Conservation (phyloP, 2,888 invertebrate genomes). For the Chrysolina americana region DNA sequence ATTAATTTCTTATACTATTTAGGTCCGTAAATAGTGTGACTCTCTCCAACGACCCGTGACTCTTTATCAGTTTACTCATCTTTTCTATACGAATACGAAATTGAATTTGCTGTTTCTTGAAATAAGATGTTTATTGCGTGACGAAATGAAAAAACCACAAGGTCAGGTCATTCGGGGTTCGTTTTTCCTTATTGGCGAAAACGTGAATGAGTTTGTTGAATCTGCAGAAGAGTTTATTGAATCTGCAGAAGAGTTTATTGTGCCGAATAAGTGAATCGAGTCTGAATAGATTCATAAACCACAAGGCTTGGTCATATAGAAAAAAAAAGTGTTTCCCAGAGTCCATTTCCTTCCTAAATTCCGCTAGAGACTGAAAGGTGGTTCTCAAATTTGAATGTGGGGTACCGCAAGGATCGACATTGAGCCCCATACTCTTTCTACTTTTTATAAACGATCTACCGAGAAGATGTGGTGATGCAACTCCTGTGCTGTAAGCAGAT, state of each 20-base stretch:
- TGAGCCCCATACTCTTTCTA: no score
- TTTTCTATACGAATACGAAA: background rate
- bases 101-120: background rate
- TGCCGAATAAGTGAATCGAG: background rate
- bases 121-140: background rate
- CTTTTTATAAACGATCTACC: no score
- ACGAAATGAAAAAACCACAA: background rate
- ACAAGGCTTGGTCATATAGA: background rate
- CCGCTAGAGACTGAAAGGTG: no score
- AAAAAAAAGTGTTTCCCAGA: no score
- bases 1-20: conserved; percentile 36
- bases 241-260: background rate
- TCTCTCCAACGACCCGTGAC: background rate
- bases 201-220: background rate
- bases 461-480: no score
- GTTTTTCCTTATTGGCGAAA: background rate
- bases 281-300: background rate
- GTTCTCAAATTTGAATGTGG: no score
- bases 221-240: background rate
- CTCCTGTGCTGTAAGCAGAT: no score
- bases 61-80: background rate
- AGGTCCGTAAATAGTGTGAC: conserved; percentile 13
- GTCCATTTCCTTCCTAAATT: no score
- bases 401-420: no score
- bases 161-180: background rate